Conservation (phyloP, 2,113 vertebrate species). For the Corythoichthys intestinalis region DNA sequence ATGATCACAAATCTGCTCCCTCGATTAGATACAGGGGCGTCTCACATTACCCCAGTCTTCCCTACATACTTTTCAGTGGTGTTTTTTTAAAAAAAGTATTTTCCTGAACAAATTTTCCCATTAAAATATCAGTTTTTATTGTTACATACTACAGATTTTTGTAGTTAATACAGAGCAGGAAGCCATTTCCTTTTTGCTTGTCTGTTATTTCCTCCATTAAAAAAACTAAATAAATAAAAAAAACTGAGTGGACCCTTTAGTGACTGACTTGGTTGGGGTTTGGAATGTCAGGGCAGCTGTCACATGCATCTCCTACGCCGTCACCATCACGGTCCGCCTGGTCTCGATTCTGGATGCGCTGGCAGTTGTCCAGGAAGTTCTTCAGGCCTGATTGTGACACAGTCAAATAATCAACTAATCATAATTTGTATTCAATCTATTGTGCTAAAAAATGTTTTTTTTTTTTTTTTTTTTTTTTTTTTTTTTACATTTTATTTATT, state of each 20-base stretch:
- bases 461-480: no score
- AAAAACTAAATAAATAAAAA: neutral
- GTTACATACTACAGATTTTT: neutral
- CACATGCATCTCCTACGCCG: conserved; percentile 92
- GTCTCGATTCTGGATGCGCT: conserved; percentile 81
- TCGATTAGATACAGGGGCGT: no score
- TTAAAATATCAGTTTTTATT: neutral
- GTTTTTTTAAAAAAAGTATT: neutral
- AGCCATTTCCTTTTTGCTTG: neutral
- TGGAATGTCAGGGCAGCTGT: conserved; percentile 91
- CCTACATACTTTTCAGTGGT: neutral
- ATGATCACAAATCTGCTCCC: no score
- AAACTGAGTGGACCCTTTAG: neutral
- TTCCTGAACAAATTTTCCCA: neutral
- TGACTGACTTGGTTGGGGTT: conserved; percentile 92
- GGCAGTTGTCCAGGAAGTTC: conserved; percentile 96
- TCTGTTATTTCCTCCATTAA: neutral
- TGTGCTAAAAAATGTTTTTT: neutral
- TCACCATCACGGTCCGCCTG: conserved; percentile 87
- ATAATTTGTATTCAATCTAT: conserved; percentile 1
- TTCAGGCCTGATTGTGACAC: conserved; percentile 78
- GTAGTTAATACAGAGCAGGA: neutral
- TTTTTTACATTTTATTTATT: no score
- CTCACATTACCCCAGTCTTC: no score
- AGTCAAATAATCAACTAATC: neutral